Conservation (phyloP, 2,888 invertebrate species). For the Conops quadrifasciatus region DNA sequence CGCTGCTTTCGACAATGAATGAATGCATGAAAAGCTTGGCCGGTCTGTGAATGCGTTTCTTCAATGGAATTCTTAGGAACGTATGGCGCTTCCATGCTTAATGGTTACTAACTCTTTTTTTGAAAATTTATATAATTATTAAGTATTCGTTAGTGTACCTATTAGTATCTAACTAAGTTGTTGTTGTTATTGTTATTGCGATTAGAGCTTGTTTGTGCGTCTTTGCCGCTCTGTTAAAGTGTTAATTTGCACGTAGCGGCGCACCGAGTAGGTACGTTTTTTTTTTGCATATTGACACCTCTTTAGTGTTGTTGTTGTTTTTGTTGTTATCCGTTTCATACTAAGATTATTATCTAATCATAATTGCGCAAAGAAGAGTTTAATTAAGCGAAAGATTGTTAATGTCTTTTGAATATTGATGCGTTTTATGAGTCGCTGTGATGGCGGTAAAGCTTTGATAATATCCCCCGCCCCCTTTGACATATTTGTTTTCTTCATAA, state of each 20-base stretch:
- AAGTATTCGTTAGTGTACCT: slow-evolving; percentile 15
- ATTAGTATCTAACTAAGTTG: slow-evolving; percentile 34
- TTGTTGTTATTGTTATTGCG: slow-evolving; percentile 52
- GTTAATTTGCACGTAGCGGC: slow-evolving; percentile 31
- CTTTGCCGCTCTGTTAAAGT: slow-evolving; percentile 37
- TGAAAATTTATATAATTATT: neutral
- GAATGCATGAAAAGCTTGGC: neutral
- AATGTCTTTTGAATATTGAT: too few species aligned
- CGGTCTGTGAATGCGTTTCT: neutral
- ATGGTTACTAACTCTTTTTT: slow-evolving; percentile 1
- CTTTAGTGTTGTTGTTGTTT: slow-evolving; percentile 11
- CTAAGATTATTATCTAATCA: neutral
- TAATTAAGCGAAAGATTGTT: too few species aligned
- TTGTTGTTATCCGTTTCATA: neutral
- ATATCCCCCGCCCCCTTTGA: too few species aligned
- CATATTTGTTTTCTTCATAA: too few species aligned
- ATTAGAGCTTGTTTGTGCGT: slow-evolving; percentile 43
- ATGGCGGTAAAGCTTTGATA: too few species aligned
- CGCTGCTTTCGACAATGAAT: neutral
- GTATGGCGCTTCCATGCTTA: slow-evolving; percentile 28
- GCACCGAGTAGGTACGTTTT: neutral
- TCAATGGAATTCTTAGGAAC: slow-evolving; percentile 26
- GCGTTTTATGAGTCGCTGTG: too few species aligned
- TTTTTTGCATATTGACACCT: slow-evolving; percentile 23
- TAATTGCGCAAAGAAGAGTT: too few species aligned